Conservation (phyloP, 2,888 invertebrate species). For the Hirtodrosophila cameraria region DNA sequence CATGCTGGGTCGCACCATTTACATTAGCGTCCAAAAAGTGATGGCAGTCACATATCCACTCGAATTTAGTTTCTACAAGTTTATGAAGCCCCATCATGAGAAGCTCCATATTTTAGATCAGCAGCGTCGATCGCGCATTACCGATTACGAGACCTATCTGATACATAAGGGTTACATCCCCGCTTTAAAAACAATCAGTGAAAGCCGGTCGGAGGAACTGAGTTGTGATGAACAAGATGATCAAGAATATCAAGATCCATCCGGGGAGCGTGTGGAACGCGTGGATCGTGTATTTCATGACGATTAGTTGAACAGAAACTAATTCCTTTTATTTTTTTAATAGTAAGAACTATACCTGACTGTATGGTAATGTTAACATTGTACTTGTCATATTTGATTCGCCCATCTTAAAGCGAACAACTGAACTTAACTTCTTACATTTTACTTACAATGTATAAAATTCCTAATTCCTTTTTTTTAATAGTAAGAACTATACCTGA, state of each 20-base stretch:
- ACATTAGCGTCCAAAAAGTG: constrained; percentile 42
- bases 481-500: too few relatives aligned
- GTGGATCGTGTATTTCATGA: too few relatives aligned
- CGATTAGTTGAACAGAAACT: too few relatives aligned
- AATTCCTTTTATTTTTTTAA: too few relatives aligned
- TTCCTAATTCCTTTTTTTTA: too few relatives aligned
- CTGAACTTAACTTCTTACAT: too few relatives aligned
- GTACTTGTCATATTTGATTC: too few relatives aligned
- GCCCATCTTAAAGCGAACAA: too few relatives aligned
- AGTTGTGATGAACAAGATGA: constrained; percentile 35
- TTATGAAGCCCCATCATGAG: constrained; percentile 56
- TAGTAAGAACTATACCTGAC: too few relatives aligned
- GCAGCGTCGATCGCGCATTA: constrained; percentile 1
- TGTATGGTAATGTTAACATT: too few relatives aligned
- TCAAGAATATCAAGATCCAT: background rate
- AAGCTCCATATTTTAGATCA: constrained; percentile 23
- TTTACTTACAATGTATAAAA: too few relatives aligned
- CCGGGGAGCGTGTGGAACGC: constrained; percentile 27
- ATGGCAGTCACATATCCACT: constrained; percentile 42
- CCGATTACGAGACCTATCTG: constrained; percentile 16
- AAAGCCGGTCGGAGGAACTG: background rate
- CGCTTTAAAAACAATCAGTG: background rate
- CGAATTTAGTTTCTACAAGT: constrained; percentile 37
- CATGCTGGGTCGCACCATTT: constrained; percentile 52
- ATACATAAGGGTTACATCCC: constrained; percentile 22